Percentiles rank a stretch among this genome's conserved stretches.
Conservation (phyloP, 2,888 invertebrate genomes). For the Himalopsyche tibetana region DNA sequence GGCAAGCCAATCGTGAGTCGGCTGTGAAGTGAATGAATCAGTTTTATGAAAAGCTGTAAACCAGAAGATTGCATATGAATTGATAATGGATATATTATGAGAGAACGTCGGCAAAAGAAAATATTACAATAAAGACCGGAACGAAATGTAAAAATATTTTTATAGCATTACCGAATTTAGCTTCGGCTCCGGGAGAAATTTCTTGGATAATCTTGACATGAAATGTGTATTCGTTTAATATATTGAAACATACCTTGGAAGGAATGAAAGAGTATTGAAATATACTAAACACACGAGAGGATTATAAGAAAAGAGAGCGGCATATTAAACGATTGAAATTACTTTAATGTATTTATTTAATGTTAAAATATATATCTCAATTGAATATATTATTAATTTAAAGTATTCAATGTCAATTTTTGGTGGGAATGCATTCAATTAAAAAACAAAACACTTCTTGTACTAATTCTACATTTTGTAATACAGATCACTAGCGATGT, state of each 20-base stretch:
- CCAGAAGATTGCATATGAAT: slow-evolving; percentile 34
- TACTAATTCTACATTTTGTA: too few species aligned
- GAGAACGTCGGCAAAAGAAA: slow-evolving; percentile 20
- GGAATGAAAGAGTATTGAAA: neutral
- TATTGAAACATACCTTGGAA: slow-evolving; percentile 3
- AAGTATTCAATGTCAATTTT: too few species aligned
- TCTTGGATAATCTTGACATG: slow-evolving; percentile 4
- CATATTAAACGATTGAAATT: too few species aligned
- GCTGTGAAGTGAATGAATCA: slow-evolving; percentile 26
- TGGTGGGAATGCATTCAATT: too few species aligned
- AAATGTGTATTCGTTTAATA: slow-evolving; percentile 12
- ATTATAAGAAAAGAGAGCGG: too few species aligned
- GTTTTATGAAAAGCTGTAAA: slow-evolving; percentile 27
- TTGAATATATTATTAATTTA: too few species aligned
- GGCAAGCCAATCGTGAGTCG: slow-evolving; percentile 20
- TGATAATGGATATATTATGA: slow-evolving; percentile 34
- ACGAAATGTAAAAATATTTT: slow-evolving; percentile 31
- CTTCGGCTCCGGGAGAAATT: neutral
- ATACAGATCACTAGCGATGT: too few species aligned
- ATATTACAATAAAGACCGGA: slow-evolving; percentile 22
- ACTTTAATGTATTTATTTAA: neutral
- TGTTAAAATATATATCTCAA: too few species aligned
- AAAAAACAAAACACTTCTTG: too few species aligned
- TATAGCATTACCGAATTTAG: neutral
- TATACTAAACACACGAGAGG: neutral